These are phyloP conservation scores for Machaerirhynchus nigripectus DNA, from an alignment of 2,113 vertebrate species.

Conservation along the genomic window DNA sequence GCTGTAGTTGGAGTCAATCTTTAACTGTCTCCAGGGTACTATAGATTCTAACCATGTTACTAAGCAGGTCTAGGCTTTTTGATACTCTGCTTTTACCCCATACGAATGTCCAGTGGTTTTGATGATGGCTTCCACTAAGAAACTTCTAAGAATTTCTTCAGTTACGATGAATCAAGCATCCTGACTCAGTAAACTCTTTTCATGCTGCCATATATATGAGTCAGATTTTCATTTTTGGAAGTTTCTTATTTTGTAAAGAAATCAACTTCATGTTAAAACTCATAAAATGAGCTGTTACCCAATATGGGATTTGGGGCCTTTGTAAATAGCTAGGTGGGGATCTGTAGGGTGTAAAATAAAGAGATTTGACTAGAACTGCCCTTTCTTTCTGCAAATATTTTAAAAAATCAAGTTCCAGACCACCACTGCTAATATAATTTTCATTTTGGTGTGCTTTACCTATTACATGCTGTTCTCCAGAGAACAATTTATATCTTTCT, in stretches of 20 bases:
- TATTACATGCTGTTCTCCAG: background rate
- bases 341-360: background rate
- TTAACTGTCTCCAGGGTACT: background rate
- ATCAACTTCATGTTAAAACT: background rate
- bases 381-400: background rate
- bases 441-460: background rate
- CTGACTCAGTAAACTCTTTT: background rate
- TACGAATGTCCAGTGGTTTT: background rate
- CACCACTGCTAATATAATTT: background rate
- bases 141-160: background rate
- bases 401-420: background rate
- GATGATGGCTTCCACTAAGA: background rate
- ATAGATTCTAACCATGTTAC: background rate
- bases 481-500: background rate
- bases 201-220: background rate
- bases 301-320: background rate
- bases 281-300: background rate
- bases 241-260: background rate
- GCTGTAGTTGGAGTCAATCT: background rate
- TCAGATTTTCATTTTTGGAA: background rate
- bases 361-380: background rate
- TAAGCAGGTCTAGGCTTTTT: background rate
- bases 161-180: background rate
- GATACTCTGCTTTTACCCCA: background rate
- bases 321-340: background rate